Base-by-base conservation (phyloP, 2,888 invertebrate genomes). In the Anagyrus pseudococci region DNA sequence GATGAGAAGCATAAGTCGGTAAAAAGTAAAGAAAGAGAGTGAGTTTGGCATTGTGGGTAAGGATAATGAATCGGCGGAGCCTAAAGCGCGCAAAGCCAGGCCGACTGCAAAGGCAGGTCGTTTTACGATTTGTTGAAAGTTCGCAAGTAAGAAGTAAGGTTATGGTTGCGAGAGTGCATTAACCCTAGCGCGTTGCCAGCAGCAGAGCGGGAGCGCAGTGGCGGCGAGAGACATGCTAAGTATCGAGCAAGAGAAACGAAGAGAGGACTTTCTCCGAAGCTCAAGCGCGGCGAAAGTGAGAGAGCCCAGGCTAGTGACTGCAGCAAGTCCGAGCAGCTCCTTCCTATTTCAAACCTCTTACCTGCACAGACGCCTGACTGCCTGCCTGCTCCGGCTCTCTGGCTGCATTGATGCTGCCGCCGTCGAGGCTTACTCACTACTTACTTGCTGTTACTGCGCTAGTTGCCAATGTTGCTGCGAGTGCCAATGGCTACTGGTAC, bases 221-320 rank as follows among this genome's bases (percentile, higher is more conserved):
- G n/a, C n/a, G n/a, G 29, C 4, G 29, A 72, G 73, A 73, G 74
- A 74, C 71, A 74, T 73, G 71, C 74, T 72, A 70, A 71, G 69
- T 71, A 70, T 69, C 71, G 70, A 71, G 69, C 44, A 58, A 54
- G 60, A 58, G 49, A 60, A 44, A 62, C 53, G 53, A 61, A 57
- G 67, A 65, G 56, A 69, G 69, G 74, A 79, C 79, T 79, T 79
- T 79, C 79, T 78, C 79, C 76, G 78, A 74, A 77, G 74, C 43
- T 61, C 49, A 70, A n/a, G n/a, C n/a, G n/a, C n/a, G 78, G 79
- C 77, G 79, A 79, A 79, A 79, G 79, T 79, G 76, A 79, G 77
- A 75, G 78, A 77, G 71, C 67, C 73, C 61, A 63, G 63, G 44
- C 29, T 61, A 60, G 56, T 50, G 58, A 54, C 65, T 49, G 41